phyloP scores from a whole-genome alignment of 2,113 vertebrate genomes.

The Seriola rivoliana region DNA sequence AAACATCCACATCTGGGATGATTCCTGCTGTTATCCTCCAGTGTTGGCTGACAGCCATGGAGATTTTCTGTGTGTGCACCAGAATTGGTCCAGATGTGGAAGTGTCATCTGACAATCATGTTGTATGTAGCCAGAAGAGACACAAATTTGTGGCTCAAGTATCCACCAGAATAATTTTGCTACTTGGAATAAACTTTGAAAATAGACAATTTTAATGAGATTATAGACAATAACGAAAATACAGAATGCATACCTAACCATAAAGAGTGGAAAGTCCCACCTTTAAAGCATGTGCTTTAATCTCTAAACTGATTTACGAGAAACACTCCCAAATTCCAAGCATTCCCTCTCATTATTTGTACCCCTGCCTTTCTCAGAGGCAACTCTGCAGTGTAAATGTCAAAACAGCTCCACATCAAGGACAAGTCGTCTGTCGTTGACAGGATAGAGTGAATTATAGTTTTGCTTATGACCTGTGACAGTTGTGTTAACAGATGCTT shows the following conservation, averaged over 20 bases:
- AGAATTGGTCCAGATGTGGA: too few species aligned
- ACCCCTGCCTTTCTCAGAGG: not conserved
- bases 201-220: not conserved
- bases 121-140: not conserved
- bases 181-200: not conserved
- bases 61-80: not conserved
- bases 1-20: not conserved
- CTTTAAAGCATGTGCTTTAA: not conserved
- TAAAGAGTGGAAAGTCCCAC: not conserved
- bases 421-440: not conserved
- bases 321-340: conserved; percentile 29
- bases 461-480: conserved; percentile 36
- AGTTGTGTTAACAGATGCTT: conserved; percentile 1
- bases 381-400: not conserved
- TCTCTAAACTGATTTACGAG: not conserved
- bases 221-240: not conserved
- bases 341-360: conserved; percentile 19
- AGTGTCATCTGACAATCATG: too few species aligned
- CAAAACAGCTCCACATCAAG: not conserved
- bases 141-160: not conserved
- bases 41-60: not conserved
- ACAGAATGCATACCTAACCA: not conserved
- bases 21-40: not conserved
- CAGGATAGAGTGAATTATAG: conserved; percentile 4
- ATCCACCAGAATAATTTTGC: not conserved